These are phyloP conservation scores for Siderastrea siderea DNA, from an alignment of 92 coral and sea anemone species.

Conservation along the genomic window DNA sequence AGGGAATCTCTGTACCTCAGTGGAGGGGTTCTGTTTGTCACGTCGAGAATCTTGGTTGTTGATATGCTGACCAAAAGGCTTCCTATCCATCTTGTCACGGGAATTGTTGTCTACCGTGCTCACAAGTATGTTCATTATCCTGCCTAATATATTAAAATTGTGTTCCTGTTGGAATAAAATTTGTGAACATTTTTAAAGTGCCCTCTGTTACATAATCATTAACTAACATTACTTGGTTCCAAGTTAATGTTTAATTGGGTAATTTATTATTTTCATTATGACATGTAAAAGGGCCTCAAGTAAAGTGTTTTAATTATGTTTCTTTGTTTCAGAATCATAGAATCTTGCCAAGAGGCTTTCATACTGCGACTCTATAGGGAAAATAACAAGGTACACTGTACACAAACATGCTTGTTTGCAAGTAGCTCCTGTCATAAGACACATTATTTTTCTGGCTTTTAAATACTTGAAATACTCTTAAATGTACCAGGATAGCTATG, in stretches of 20 bases:
- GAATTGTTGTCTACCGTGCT: slow-evolving; percentile 91
- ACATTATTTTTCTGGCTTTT: no score
- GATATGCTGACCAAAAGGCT: slow-evolving; percentile 94
- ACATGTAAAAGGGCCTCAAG: no score
- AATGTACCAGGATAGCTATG: no score
- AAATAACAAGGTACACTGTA: slow-evolving; percentile 85
- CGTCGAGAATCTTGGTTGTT: slow-evolving; percentile 95
- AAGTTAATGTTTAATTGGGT: no score
- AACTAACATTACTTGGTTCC: no score
- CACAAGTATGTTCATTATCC: slow-evolving; percentile 85
- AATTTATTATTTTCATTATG: no score
- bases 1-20: slow-evolving; percentile 87
- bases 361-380: slow-evolving; percentile 92
- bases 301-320: background rate
- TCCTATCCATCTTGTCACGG: slow-evolving; percentile 94
- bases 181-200: background rate
- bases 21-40: slow-evolving; percentile 97
- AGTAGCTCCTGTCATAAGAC: no score
- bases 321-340: slow-evolving; percentile 82
- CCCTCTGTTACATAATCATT: background rate
- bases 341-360: slow-evolving; percentile 99
- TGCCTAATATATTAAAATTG: background rate
- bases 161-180: background rate
- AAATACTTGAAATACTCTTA: no score
- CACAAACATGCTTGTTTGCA: no score